phyloP scores from a whole-genome alignment of 2,113 vertebrate genomes.

The Pan troglodytes region DNA sequence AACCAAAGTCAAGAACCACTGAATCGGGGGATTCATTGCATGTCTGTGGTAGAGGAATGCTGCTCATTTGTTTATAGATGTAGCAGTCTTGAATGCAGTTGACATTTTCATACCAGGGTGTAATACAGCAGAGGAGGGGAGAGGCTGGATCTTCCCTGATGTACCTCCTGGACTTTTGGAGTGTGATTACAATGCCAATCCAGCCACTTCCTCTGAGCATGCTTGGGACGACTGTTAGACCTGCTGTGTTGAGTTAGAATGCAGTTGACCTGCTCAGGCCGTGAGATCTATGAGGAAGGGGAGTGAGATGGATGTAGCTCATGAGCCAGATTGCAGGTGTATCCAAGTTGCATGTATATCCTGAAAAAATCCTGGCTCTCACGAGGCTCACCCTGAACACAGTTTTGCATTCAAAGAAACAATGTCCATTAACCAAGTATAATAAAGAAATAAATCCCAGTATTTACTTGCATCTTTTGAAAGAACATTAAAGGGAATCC shows the following conservation, averaged over 20 bases:
- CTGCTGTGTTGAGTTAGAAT: background rate
- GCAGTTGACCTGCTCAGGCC: background rate
- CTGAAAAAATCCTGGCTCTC: background rate
- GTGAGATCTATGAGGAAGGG: background rate
- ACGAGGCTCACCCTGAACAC: background rate
- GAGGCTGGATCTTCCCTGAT: background rate
- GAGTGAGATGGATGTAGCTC: background rate
- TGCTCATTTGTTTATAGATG: background rate
- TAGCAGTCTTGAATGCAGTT: background rate
- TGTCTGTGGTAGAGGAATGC: background rate
- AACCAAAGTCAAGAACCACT: background rate
- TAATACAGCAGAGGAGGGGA: background rate
- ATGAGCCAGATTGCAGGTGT: background rate
- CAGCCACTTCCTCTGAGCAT: background rate
- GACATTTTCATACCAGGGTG: background rate
- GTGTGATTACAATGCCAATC: background rate
- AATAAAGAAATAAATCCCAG: background rate
- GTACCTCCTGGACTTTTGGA: background rate
- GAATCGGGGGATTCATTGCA: background rate
- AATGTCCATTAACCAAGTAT: background rate
- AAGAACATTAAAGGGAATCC: background rate
- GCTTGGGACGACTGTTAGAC: background rate
- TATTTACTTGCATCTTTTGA: background rate
- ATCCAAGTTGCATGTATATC: background rate
- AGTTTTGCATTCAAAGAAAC: background rate